Base-by-base conservation (phyloP, 2,888 invertebrate genomes). In the Hydropsyche betteni region DNA sequence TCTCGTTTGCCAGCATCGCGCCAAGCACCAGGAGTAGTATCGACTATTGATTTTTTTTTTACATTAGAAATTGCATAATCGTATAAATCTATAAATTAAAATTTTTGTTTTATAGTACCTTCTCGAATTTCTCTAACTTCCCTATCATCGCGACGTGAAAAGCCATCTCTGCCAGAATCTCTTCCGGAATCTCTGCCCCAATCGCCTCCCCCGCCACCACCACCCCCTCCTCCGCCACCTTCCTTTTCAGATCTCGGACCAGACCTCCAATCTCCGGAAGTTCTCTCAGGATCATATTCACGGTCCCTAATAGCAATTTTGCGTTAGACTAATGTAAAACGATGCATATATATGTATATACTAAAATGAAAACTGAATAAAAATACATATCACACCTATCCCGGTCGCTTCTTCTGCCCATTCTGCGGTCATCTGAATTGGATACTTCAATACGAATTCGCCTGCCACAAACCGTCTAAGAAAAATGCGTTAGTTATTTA, bases 391-490 rank as follows among this genome's bases (percentile, higher is more conserved):
- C 53, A 52, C 50, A 79, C 79, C 79, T 78, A 50, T 79, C 79
- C 76, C 86, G 84, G 79, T 84, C 86, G 82, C 88, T 87, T 80
- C 81, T 83, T 80, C 87, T 86, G 80, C 88, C 88, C 81, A 91
- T 89, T 78, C 92, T 90, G 55, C 92, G 91, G 80, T 92, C 91
- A 80, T 90, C 90, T 81, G 91, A 92, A 77, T 91, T 92, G 4
- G 94, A 91, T 10, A 95, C 89, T 82, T 94, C 94, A 83, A 95
- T 94, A 82, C 94, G 90, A 80, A 95, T 91, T 76, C 93, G 88
- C 80, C 95, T 88, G 73, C 90, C 91, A 83, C 93, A 91, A 81
- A 96, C 89, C 78, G 88, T 89, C 93, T 93, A 81, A 34, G 82
- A 83, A 64, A 16, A 61, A 61, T 24, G 16, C 5, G 36, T 44